phyloP scores from a whole-genome alignment of 35 echinoderm and acorn worm species.

The Lytechinus pictus region DNA sequence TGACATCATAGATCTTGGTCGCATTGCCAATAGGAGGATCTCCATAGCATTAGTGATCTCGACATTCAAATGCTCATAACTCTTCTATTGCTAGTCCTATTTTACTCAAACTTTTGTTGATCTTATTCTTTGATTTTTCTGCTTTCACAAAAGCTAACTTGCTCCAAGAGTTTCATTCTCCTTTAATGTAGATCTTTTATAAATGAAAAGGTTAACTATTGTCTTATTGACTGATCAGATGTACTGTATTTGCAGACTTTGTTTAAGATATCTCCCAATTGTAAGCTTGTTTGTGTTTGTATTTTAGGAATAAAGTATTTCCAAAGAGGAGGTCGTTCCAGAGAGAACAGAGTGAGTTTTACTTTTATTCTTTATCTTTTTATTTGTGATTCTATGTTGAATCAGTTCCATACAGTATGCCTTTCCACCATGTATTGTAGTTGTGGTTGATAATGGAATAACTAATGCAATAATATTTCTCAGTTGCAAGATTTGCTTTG shows the following conservation, averaged over 20 bases:
- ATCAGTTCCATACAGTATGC: background rate
- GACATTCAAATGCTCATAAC: too few species aligned
- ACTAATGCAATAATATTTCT: background rate
- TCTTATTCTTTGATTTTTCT: too few species aligned
- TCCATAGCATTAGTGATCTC: too few species aligned
- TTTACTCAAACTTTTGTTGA: too few species aligned
- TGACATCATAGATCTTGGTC: too few species aligned
- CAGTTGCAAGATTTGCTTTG: background rate
- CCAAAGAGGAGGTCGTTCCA: background rate
- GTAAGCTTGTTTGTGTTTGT: background rate
- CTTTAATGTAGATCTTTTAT: too few species aligned
- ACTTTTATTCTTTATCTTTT: conserved; percentile 15
- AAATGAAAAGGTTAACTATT: too few species aligned
- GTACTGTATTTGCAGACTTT: background rate
- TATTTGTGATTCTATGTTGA: background rate
- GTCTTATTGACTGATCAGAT: background rate
- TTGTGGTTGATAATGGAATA: background rate
- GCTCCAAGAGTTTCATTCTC: too few species aligned
- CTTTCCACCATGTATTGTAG: background rate
- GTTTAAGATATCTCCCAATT: background rate
- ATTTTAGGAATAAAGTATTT: background rate
- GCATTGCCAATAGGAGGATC: too few species aligned
- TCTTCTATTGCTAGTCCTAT: too few species aligned
- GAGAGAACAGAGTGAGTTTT: background rate
- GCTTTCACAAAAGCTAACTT: too few species aligned